These are phyloP conservation scores for Odocoileus virginianus DNA, from an alignment of 2,113 vertebrate genomes.

Conservation along the genomic window DNA sequence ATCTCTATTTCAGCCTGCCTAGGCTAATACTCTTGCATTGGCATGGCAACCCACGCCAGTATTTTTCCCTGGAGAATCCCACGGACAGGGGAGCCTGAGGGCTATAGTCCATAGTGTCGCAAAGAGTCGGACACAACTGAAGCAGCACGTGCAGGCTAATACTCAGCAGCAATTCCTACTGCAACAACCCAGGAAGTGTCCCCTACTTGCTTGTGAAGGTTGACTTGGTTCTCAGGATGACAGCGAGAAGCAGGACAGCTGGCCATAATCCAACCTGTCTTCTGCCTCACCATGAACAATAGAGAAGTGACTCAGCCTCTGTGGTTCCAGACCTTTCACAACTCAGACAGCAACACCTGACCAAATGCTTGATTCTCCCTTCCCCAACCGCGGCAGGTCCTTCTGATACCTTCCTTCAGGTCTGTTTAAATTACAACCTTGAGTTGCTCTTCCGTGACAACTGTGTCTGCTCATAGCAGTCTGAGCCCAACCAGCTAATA, in stretches of 20 bases:
- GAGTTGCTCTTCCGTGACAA: background rate
- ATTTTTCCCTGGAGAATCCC: background rate
- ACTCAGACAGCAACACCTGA: background rate
- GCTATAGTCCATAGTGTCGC: background rate
- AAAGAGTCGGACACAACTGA: background rate
- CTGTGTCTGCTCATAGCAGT: background rate
- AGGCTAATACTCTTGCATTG: background rate
- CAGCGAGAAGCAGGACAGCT: background rate
- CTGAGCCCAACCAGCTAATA: background rate
- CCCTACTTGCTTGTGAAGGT: background rate
- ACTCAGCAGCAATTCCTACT: background rate
- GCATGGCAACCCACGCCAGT: background rate
- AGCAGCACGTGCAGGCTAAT: background rate
- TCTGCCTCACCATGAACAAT: background rate
- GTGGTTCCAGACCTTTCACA: background rate
- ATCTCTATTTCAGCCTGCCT: background rate
- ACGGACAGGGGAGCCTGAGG: background rate
- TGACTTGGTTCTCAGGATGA: background rate
- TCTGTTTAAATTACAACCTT: background rate
- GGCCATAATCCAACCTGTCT: background rate
- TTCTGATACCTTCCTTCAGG: background rate
- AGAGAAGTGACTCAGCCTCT: background rate
- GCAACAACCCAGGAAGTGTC: background rate
- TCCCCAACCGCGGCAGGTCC: background rate
- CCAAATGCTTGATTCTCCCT: background rate